Base-by-base conservation (phyloP, 2,888 invertebrate species). In the Temnothorax rugatulus region DNA sequence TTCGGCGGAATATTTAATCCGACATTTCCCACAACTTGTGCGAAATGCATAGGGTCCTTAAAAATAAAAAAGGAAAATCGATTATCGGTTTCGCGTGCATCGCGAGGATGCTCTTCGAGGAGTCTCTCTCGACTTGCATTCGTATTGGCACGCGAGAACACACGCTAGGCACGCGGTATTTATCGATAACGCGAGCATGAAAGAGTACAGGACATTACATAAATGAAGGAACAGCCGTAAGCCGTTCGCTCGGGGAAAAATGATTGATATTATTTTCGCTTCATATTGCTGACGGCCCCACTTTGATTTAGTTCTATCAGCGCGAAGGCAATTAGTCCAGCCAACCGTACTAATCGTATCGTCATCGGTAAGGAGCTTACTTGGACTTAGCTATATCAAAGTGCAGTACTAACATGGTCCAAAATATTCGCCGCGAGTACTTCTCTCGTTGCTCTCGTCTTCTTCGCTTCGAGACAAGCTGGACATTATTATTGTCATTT, bases 321-420 rank as follows among this genome's bases (percentile, higher is more conserved):
- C 87, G 86, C 87, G 86, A 83, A 87, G 89, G 90, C 88, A 90
- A 90, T 90, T 90, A 90, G 90, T 85, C 85, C 89, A 75, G 84
- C 87, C 89, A 88, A 90, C 90, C 90, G 84, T 90, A 86, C 89
- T 90, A 90, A 90, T 90, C 90, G 90, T 87, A 90, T 90, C 89
- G 88, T 86, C 90, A 89, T 90, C 85, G 83, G 84, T 90, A 90
- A 90, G 90, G 81, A 87, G 90, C 90, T 90, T 90, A 90, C 88
- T 87, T 87, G 87, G 86, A 89, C 90, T 90, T 90, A 89, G 86
- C 87, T 89, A 90, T 90, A 90, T 90, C 89, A 90, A 90, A 90
- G 86, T 85, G 82, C 81, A 73, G 87, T 79, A 86, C 89, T 87
- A 87, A 88, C 86, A 69, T 75, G 71, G 57, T 50, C 82, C 84